Base-by-base conservation (phyloP, 2,797 vertebrate genomes). In the Pterois miles region DNA sequence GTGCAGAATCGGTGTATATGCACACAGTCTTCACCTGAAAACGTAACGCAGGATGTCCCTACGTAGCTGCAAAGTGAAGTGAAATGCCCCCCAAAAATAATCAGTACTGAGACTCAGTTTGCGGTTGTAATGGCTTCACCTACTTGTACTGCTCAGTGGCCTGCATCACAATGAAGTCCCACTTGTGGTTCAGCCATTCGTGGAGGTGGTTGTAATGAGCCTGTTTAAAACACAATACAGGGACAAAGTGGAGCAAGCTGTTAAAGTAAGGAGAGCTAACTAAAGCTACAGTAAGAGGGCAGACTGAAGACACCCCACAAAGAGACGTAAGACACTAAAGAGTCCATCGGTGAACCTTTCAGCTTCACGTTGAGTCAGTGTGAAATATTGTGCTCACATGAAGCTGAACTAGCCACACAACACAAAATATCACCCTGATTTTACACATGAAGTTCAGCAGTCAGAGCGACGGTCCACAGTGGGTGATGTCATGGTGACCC, bases 131-230 rank as follows among this genome's bases (percentile, higher is more conserved):
- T 4, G 9, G 4, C 29, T 66, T 34, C 25, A 93, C 97, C 86
- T 89, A 99, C 98, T 96, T 97, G 89, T 97, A 96, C 86, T 99
- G 98, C 86, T 99, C 97, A 25, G 96, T 96, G 65, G 98, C 97
- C 88, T 99, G 98, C 96, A 97, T 97, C 60, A 99, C 94, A 25
- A 99, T 95, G 31, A 99, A 99, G 88, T 99, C 98, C 98, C 98
- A 99, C 87, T 99, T 98, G 93, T 97, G 96, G 94, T 98, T 99
- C 74, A 99, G 95, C 96, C 97, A 98, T 54, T 97, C 94, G 81
- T 99, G 96, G 65, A 99, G 92, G 69, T 94, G 94, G 91, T 95
- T 94, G 88, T 99, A 99, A 92, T 97, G 96, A 80, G 95, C 96
- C 98, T 99, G 92, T 73, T 71, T 13, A 36, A 71, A 85, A 84